Base-by-base conservation (phyloP, 2,113 vertebrate species). In the Eubucco bourcierii region DNA sequence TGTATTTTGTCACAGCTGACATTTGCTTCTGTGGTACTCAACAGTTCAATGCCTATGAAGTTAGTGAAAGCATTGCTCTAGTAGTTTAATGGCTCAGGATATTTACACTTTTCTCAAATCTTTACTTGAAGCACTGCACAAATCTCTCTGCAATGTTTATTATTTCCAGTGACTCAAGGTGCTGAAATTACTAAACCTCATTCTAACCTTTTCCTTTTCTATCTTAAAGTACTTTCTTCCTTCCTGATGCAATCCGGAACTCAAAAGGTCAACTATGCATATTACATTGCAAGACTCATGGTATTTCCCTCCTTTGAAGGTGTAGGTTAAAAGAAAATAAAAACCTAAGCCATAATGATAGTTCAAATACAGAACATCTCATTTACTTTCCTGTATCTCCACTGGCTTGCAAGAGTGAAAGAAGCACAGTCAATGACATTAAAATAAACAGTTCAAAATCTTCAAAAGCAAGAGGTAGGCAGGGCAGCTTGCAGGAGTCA, bases 291-390 rank as follows among this genome's bases (percentile, higher is more conserved):
- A 77, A 72, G 39, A 21, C 9, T 90, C 88, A 44, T 68, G 70
- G 15, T 56, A 66, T 84, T 91, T 88, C 81, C 66, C 80, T 89
- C 56, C 75, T 92, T 89, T 83, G 86, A 90, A 91, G n/a, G 15
- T 55, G 16, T 37, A 81, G 65, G 72, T 83, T 86, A 66, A 84
- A 91, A 61, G 50, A 85, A 88, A 90, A 66, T 64, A 90, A 92
- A 77, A 84, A 11, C 19, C 33, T 61, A 41, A 89, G 68, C 23
- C 37, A 60, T 6, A 55, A 59, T 50, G 11, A 64, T 29, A 61
- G 15, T 7, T 88, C 29, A 88, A 81, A 90, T 17, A 63, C 14
- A 63, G 39, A 94, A 52, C 19, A 73, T 28, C 4, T 15, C 0
- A 27, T 76, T 82, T 81, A 23, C 41, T 84, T 84, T n/a, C 52